phyloP scores from a whole-genome alignment of 2,113 vertebrate genomes.

The Pteronura brasiliensis region DNA sequence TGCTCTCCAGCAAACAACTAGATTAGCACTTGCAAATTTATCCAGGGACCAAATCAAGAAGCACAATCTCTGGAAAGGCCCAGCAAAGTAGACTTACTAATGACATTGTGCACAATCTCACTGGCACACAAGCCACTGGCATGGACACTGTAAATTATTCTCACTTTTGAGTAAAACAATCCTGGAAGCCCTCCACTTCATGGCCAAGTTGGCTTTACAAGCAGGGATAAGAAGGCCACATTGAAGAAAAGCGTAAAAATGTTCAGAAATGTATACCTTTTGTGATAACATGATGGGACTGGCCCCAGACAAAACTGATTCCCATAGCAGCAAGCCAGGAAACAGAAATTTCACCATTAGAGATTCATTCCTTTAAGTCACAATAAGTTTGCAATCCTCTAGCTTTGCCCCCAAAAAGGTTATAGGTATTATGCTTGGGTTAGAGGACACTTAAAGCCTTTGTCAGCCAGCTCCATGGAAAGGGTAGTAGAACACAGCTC shows the following conservation, averaged over 20 bases:
- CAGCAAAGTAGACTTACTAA: constrained; percentile 22
- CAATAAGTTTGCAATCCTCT: neutral
- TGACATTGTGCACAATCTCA: neutral
- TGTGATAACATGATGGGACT: neutral
- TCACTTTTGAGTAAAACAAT: constrained; percentile 3
- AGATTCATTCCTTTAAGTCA: neutral
- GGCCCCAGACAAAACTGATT: neutral
- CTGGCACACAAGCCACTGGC: neutral
- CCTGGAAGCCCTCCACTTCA: neutral
- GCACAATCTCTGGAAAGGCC: constrained; percentile 3
- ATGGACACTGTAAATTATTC: neutral
- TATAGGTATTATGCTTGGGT: neutral
- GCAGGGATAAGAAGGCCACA: neutral
- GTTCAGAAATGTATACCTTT: neutral
- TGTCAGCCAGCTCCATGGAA: neutral
- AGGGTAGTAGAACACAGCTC: neutral
- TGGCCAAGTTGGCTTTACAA: neutral
- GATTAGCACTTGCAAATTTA: constrained; percentile 54
- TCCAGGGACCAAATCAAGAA: constrained; percentile 46
- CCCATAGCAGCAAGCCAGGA: neutral
- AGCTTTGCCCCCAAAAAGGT: neutral
- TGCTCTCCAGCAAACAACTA: constrained; percentile 49
- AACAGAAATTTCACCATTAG: neutral
- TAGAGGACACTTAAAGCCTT: neutral
- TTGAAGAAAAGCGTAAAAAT: neutral